phyloP scores from a whole-genome alignment of 2,113 vertebrate species.

The Macheiramphus alcinus region DNA sequence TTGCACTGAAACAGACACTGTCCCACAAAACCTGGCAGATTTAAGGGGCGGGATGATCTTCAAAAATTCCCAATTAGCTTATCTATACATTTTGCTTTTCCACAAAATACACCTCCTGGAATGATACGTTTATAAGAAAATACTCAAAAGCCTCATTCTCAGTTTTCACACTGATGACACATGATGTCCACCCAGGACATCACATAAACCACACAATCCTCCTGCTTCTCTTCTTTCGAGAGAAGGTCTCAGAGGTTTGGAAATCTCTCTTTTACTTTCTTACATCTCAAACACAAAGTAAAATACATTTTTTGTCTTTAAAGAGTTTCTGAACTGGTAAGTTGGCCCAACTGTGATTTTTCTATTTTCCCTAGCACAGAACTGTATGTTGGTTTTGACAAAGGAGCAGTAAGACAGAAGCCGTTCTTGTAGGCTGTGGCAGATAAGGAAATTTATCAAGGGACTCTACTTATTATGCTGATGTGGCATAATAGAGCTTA shows the following conservation, averaged over 20 bases:
- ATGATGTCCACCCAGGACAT: not conserved
- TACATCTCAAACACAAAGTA: not conserved
- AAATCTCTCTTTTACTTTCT: not conserved
- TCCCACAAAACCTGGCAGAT: not conserved
- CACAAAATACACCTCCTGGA: not conserved
- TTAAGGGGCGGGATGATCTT: not conserved
- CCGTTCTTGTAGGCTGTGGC: slow-evolving; percentile 21
- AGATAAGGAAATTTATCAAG: slow-evolving; percentile 55
- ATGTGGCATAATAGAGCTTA: slow-evolving; percentile 5
- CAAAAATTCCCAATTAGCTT: not conserved
- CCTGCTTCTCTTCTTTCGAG: not conserved
- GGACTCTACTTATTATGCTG: slow-evolving; percentile 39
- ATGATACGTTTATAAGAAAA: not conserved
- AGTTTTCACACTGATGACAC: not conserved
- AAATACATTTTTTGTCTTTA: slow-evolving; percentile 6
- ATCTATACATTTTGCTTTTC: not conserved
- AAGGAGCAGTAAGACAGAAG: slow-evolving; percentile 2
- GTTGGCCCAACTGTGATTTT: not conserved
- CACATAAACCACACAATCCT: not conserved
- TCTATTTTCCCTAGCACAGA: not conserved
- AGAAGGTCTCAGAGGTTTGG: not conserved
- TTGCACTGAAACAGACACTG: not conserved
- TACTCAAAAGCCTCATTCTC: not conserved
- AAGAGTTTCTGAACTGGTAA: slow-evolving; percentile 42
- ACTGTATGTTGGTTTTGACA: not conserved